These are phyloP conservation scores for Punctoribates punctum DNA, from an alignment of 2,888 invertebrate species.

Conservation along the genomic window DNA sequence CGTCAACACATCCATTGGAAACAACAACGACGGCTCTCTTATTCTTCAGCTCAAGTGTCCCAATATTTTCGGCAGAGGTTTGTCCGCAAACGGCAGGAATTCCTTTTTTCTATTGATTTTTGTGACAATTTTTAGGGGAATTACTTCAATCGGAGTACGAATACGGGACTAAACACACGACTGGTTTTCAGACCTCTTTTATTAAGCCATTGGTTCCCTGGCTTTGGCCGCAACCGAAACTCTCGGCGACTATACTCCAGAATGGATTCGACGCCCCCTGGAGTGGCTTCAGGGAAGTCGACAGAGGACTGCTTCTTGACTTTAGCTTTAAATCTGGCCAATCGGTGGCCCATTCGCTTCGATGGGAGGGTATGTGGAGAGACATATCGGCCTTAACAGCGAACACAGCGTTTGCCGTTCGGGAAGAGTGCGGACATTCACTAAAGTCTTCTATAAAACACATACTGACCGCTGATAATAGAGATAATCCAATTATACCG, in stretches of 20 bases:
- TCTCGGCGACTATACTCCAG: constrained; percentile 66
- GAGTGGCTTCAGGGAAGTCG: constrained; percentile 75
- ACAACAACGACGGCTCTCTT: constrained; percentile 82
- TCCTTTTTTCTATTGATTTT: background rate
- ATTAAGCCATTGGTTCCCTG: constrained; percentile 52
- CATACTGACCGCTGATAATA: constrained; percentile 69
- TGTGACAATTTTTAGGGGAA: constrained; percentile 59
- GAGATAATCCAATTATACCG: constrained; percentile 78
- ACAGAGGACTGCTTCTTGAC: constrained; percentile 73
- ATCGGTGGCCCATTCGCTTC: constrained; percentile 70
- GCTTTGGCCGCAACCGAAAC: constrained; percentile 29
- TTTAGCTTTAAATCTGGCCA: constrained; percentile 58
- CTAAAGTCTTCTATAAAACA: constrained; percentile 76
- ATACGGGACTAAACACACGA: constrained; percentile 74
- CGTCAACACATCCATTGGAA: constrained; percentile 79
- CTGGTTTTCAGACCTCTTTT: constrained; percentile 73
- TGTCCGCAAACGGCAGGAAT: background rate
- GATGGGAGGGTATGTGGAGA: constrained; percentile 81
- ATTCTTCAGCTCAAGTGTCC: constrained; percentile 67
- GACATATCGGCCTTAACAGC: constrained; percentile 70
- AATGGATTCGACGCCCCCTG: constrained; percentile 71
- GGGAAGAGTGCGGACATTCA: constrained; percentile 83
- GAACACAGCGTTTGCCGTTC: constrained; percentile 72
- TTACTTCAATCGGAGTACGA: constrained; percentile 72
- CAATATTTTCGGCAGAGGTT: constrained; percentile 75